phyloP scores from a whole-genome alignment of 1,140 invertebrate genomes.

The Papilio machaon region DNA sequence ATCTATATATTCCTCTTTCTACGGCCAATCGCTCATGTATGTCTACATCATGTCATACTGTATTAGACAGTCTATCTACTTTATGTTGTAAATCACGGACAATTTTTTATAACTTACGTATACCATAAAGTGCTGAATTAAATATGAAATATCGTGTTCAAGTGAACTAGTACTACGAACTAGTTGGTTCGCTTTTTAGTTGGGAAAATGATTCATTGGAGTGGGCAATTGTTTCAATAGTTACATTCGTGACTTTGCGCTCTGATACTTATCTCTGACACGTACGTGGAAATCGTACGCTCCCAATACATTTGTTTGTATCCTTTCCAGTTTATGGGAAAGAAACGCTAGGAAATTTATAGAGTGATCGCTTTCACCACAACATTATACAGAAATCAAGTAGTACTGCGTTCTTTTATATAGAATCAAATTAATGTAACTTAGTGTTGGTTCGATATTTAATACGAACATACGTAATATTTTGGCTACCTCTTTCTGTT shows the following conservation, averaged over 20 bases:
- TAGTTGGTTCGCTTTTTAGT: slow-evolving; percentile 36
- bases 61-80: too few species aligned
- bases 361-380: not conserved
- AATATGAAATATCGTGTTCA: not conserved
- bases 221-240: slow-evolving; percentile 52
- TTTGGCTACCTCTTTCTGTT: not conserved
- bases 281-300: slow-evolving; percentile 35
- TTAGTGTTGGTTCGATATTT: not conserved
- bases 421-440: too few species aligned
- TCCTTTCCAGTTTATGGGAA: slow-evolving; percentile 31
- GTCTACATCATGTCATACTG: not conserved
- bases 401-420: too few species aligned
- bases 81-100: not conserved
- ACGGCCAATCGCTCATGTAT: not conserved
- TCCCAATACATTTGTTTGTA: slow-evolving; percentile 24
- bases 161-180: slow-evolving; percentile 7
- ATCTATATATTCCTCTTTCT: too few species aligned
- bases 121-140: not conserved
- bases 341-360: not conserved
- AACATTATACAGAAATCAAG: not conserved
- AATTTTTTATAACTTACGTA: not conserved
- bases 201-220: slow-evolving; percentile 48
- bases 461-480: not conserved
- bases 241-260: slow-evolving; percentile 72
- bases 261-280: slow-evolving; percentile 59